Conservation (phyloP, 30 jellyfish, hydroid and myxozoan genomes). For the Cassiopea xamachana region DNA sequence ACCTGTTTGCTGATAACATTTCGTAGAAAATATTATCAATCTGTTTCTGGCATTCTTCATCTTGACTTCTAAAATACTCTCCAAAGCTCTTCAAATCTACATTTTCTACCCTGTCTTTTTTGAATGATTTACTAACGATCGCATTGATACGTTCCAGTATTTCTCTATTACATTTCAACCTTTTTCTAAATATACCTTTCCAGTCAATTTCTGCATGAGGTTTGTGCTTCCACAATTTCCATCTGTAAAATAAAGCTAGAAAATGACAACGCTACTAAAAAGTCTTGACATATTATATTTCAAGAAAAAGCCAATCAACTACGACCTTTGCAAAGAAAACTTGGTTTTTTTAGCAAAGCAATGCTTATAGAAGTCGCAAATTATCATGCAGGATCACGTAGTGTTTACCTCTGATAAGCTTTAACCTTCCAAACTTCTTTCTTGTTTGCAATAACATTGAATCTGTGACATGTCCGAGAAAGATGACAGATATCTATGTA, state of each 20-base stretch:
- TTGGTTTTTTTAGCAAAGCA: too few relatives aligned
- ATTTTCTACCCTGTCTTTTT: slow-evolving; percentile 42
- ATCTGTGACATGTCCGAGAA: slow-evolving; percentile 54
- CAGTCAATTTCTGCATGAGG: slow-evolving; percentile 30
- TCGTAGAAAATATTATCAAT: slow-evolving; percentile 31
- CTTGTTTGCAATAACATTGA: slow-evolving; percentile 34
- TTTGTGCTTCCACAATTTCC: slow-evolving; percentile 35
- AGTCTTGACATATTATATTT: too few relatives aligned
- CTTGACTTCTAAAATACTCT: slow-evolving; percentile 36
- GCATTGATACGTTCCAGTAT: background rate
- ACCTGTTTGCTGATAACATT: slow-evolving; percentile 32
- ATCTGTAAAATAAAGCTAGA: background rate
- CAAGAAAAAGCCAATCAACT: too few relatives aligned
- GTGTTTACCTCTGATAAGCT: slow-evolving; percentile 37
- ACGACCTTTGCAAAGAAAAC: too few relatives aligned
- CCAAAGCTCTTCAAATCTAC: slow-evolving; percentile 35
- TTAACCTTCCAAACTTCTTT: slow-evolving; percentile 55
- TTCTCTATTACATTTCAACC: slow-evolving; percentile 47
- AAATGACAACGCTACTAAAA: too few relatives aligned
- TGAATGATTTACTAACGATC: slow-evolving; percentile 24
- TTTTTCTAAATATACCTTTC: slow-evolving; percentile 44
- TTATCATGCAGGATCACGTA: too few relatives aligned
- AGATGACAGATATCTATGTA: slow-evolving; percentile 54
- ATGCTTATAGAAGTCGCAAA: too few relatives aligned
- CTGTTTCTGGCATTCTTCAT: slow-evolving; percentile 21